Conservation (phyloP, 2,797 vertebrate genomes). For the Limnodromus scolopaceus region DNA sequence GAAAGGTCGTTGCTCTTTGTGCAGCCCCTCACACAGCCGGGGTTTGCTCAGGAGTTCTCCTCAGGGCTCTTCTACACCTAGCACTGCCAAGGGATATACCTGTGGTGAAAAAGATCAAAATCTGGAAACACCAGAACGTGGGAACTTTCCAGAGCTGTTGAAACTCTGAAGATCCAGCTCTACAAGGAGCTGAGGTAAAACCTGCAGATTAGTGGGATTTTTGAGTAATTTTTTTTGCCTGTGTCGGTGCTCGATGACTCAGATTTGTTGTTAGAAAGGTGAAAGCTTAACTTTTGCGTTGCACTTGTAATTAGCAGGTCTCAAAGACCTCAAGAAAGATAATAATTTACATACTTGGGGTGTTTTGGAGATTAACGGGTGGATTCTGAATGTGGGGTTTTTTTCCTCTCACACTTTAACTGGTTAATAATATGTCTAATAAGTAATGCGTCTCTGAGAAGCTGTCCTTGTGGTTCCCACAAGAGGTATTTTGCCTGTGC, state of each 20-base stretch:
- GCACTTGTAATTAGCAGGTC: neutral
- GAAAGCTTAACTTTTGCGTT: neutral
- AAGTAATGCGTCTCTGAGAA: too few species aligned
- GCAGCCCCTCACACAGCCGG: too few species aligned
- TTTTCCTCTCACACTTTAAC: neutral
- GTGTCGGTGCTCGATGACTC: neutral
- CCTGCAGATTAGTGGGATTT: neutral
- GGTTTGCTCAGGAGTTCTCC: too few species aligned
- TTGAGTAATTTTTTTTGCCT: neutral
- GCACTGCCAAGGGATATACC: too few species aligned
- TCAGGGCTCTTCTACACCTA: too few species aligned
- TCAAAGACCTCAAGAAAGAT: neutral
- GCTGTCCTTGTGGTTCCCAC: too few species aligned
- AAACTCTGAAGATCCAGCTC: neutral
- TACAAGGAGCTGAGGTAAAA: neutral
- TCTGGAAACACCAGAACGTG: neutral
- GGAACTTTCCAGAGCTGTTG: neutral
- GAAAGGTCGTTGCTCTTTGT: neutral
- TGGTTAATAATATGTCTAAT: neutral
- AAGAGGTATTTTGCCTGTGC: too few species aligned
- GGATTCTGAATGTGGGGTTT: neutral
- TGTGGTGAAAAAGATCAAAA: too few species aligned
- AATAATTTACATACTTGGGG: neutral
- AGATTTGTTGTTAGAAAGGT: neutral
- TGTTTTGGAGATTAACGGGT: neutral